phyloP scores from a whole-genome alignment of 2,888 invertebrate genomes.

The Drosophila neonasuta region DNA sequence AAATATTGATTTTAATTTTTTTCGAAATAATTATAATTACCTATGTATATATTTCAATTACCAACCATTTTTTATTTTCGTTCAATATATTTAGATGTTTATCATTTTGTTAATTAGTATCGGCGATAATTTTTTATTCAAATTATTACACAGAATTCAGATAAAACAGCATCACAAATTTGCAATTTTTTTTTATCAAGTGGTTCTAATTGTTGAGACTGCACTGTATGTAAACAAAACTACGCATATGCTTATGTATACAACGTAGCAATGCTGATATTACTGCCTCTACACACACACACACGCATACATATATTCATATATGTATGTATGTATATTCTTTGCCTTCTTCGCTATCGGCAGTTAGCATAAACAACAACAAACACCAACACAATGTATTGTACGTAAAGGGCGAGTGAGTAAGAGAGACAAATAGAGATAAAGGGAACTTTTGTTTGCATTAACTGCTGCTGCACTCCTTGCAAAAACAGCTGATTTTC shows the following conservation, averaged over 20 bases:
- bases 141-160: background rate
- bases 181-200: background rate
- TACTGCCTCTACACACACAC: background rate
- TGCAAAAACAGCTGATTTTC: constrained; percentile 47
- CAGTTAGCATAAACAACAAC: constrained; percentile 30
- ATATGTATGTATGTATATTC: too few relatives aligned
- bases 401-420: background rate
- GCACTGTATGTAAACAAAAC: constrained; percentile 4
- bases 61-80: too few relatives aligned
- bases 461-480: constrained; percentile 10
- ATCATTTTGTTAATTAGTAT: too few relatives aligned
- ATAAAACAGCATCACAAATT: background rate
- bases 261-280: background rate
- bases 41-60: too few relatives aligned
- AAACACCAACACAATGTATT: constrained; percentile 8
- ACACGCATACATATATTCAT: background rate
- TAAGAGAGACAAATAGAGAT: constrained; percentile 3
- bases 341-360: constrained; percentile 10
- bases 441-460: constrained; percentile 14
- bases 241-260: background rate
- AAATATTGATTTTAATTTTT: background rate
- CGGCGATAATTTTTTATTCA: background rate
- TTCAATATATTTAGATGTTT: too few relatives aligned
- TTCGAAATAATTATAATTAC: too few relatives aligned
- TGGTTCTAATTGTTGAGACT: background rate